These are phyloP conservation scores for Phoenoteleia sp. DNA, from an alignment of 2,888 invertebrate genomes.

Conservation along the genomic window DNA sequence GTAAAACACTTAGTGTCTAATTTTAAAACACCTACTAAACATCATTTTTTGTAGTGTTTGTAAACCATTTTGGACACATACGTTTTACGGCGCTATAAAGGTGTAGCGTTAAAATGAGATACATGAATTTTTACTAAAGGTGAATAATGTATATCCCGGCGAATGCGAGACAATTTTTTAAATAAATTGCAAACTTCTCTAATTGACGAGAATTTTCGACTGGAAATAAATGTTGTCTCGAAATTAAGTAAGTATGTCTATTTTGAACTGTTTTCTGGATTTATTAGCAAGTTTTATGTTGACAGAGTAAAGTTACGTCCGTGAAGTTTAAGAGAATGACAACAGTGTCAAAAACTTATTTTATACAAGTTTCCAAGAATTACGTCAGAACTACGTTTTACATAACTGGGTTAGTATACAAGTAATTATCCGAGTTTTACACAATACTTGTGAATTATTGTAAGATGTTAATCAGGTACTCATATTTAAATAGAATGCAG, in stretches of 20 bases:
- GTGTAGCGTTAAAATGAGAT: not conserved
- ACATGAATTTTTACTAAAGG: not conserved
- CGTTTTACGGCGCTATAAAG: not conserved
- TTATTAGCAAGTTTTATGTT: not conserved
- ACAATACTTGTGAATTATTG: constrained; percentile 17
- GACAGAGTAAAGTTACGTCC: not conserved
- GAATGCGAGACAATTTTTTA: not conserved
- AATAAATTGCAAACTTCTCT: not conserved
- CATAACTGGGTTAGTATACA: constrained; percentile 36
- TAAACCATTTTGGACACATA: not conserved
- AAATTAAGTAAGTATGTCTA: not conserved
- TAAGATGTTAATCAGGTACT: constrained; percentile 7
- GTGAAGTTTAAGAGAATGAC: not conserved
- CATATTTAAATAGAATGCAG: constrained; percentile 16
- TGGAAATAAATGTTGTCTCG: not conserved
- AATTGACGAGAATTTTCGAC: not conserved
- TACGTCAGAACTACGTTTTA: constrained; percentile 5
- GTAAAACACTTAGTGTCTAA: no score
- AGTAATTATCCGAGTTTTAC: constrained; percentile 28
- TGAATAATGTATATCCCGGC: not conserved
- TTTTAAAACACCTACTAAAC: no score
- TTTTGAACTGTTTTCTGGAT: not conserved
- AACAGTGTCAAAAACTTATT: constrained; percentile 20
- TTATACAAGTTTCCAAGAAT: not conserved
- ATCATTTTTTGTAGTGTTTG: not conserved